Base-by-base conservation (phyloP, 2,888 invertebrate genomes). In the Eurytoma adleriae region DNA sequence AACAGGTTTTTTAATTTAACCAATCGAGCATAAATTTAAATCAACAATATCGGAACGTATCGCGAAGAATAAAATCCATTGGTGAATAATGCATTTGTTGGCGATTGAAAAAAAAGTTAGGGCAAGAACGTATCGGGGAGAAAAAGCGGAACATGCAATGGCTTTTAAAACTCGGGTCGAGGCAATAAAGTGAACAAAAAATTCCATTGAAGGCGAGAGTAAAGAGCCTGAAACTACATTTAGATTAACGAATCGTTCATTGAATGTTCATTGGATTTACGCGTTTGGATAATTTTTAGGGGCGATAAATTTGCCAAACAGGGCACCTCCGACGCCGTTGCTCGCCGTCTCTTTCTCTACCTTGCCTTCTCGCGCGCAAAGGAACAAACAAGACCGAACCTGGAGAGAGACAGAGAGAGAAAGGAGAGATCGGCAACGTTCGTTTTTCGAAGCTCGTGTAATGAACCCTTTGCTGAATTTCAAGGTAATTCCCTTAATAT, bases 171-270 rank as follows among this genome's bases (percentile, higher is more conserved):
- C 52, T 62, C 74, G 52, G 16, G 27, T 14, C 61, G 59, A 50
- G 50, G 61, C 73, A 79, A 75, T 64, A 70, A 80, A 71, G 68
- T 59, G 20, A 62, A 70, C 57, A 27, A 14, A 62, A 52, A 59
- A 52, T 40, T 14, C 50, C 27, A 50, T 64, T 20, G 27, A 67
- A 64, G 48, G 59, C 74, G 56, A 18, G 57, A 70, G 30, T 56
- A 73, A 24, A 78, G 73, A 67, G 61, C 61, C 40, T 48, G 67
- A 64, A 76, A 77, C 16, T 71, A 75, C 78, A 73, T 80, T 83
- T 82, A 79, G 83, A 85, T 85, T 84, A 82, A 73, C 80, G 70
- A 82, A 83, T 82, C 81, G 80, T 76, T 81, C 80, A 83, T 80
- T 79, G 82, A 76, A 72, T 79, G 81, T 77, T 80, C 79, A 79